Conservation (phyloP, 2,113 vertebrate genomes). For the Laterallus jamaicensis region DNA sequence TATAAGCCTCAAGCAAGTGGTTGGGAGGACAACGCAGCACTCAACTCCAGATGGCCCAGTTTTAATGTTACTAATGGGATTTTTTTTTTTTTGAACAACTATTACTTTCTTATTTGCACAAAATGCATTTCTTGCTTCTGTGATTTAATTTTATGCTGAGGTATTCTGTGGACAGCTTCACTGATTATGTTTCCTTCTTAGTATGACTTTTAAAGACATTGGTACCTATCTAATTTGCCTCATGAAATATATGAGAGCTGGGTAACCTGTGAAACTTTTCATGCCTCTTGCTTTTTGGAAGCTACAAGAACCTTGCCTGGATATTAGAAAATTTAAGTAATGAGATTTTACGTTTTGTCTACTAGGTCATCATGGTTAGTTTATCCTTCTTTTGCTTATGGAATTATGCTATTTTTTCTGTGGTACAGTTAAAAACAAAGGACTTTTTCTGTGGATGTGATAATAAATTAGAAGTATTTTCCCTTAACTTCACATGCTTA, state of each 20-base stretch:
- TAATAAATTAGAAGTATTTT: not conserved
- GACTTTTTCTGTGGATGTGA: not conserved
- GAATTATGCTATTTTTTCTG: not conserved
- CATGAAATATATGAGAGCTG: not conserved
- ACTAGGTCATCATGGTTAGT: not conserved
- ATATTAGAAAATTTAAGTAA: not conserved
- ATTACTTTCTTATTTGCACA: not conserved
- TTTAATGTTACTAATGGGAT: not conserved
- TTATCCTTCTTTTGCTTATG: not conserved
- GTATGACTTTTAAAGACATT: not conserved
- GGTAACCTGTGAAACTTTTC: not conserved
- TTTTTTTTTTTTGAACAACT: not conserved
- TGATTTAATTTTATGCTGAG: not conserved
- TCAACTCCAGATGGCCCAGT: constrained; percentile 22
- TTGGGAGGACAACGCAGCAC: not conserved
- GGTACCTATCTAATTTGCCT: not conserved
- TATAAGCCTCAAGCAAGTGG: not conserved
- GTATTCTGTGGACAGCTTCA: not conserved
- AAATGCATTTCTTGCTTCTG: not conserved
- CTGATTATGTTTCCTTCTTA: not conserved
- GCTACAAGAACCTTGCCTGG: not conserved
- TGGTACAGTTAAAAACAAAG: not conserved
- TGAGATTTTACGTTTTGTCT: not conserved
- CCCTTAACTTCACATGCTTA: not conserved
- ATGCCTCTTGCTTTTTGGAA: not conserved